phyloP scores from a whole-genome alignment of 2,113 vertebrate species.

The Propithecus coquereli region DNA sequence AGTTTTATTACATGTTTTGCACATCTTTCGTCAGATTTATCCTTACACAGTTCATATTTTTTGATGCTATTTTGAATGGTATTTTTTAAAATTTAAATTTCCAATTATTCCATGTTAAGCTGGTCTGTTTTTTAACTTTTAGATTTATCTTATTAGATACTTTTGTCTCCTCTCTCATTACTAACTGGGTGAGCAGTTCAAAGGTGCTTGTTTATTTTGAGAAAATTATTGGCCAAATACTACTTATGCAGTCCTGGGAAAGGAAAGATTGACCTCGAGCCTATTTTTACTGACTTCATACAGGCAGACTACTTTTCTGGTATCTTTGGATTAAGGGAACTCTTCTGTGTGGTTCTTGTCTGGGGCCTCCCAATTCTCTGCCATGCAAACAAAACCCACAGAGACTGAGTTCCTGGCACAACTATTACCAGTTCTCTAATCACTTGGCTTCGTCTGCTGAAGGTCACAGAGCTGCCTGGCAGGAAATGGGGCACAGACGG shows the following conservation, averaged over 20 bases:
- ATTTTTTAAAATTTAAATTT: not conserved
- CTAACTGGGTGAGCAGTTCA: not conserved
- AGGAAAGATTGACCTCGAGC: not conserved
- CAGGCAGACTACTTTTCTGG: not conserved
- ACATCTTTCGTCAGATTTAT: not conserved
- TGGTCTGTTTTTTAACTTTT: not conserved
- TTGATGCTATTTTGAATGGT: not conserved
- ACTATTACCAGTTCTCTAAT: constrained; percentile 32
- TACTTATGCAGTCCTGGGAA: not conserved
- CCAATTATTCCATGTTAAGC: not conserved
- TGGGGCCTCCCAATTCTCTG: not conserved
- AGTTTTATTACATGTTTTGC: not conserved
- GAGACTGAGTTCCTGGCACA: constrained; percentile 33
- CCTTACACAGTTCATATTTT: not conserved
- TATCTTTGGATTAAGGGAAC: not conserved
- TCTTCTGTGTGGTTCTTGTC: not conserved
- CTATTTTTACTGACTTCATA: not conserved
- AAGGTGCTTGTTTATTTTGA: not conserved
- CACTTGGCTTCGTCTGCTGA: constrained; percentile 65
- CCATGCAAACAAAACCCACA: not conserved
- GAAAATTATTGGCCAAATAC: not conserved
- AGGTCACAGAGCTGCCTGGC: constrained; percentile 73
- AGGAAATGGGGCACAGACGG: constrained; percentile 71
- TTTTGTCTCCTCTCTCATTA: not conserved
- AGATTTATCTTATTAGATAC: not conserved